Conservation (phyloP, 53 echinoderm and acorn worm species). For the Echinarachnius parma region DNA sequence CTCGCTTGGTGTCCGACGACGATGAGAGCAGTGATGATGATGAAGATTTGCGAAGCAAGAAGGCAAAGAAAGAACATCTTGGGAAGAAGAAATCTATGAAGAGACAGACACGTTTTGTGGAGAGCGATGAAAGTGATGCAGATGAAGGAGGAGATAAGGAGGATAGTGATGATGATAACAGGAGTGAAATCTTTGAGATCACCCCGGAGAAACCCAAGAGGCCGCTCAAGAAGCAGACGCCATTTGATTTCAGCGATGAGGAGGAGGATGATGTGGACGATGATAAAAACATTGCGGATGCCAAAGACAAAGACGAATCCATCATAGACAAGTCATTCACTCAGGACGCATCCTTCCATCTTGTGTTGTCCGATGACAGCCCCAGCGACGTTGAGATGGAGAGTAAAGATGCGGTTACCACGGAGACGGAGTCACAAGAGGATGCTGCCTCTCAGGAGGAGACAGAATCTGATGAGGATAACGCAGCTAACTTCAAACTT, state of each 20-base stretch:
- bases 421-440: background rate
- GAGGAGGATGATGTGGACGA: conserved; percentile 5
- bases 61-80: too few relatives aligned
- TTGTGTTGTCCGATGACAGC: conserved; percentile 21
- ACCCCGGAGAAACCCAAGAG: background rate
- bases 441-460: background rate
- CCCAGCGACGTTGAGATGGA: conserved; percentile 16
- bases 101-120: too few relatives aligned
- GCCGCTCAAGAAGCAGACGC: conserved; percentile 13
- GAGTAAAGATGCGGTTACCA: conserved; percentile 20
- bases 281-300: background rate
- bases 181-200: conserved; percentile 33
- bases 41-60: too few relatives aligned
- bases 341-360: conserved; percentile 20
- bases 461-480: conserved; percentile 1
- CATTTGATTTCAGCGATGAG: conserved; percentile 39
- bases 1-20: conserved; percentile 2
- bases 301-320: too few relatives aligned
- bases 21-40: background rate
- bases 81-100: too few relatives aligned
- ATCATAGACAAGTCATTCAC: conserved; percentile 6
- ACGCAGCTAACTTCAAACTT: conserved; percentile 21
- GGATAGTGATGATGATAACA: background rate
- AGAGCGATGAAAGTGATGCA: background rate
- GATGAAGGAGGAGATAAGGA: background rate